A percentile compares a stretch with the other conserved stretches of the same genome.
These are phyloP conservation scores for Raphicerus campestris DNA, from an alignment of 2,113 vertebrate species.

Conservation along the genomic window DNA sequence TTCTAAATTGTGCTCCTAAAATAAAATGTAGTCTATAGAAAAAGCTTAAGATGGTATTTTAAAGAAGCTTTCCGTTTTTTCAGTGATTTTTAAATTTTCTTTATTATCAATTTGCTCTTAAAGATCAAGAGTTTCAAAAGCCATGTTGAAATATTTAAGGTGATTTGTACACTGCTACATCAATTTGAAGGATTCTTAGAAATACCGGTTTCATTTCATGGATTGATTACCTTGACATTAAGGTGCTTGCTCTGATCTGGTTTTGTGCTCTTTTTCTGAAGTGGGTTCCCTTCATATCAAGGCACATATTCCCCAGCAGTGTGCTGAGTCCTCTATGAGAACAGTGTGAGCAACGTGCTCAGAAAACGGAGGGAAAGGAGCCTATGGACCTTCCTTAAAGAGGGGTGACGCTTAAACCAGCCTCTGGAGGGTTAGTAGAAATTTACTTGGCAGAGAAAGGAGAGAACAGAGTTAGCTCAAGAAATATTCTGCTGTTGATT, in stretches of 20 bases:
- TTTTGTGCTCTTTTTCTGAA: not conserved
- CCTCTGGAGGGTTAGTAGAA: not conserved
- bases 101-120: not conserved
- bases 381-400: not conserved
- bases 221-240: not conserved
- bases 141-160: not conserved
- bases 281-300: not conserved
- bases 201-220: not conserved
- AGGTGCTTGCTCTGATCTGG: not conserved
- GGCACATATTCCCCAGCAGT: not conserved
- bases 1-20: conserved; percentile 4
- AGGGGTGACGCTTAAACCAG: not conserved
- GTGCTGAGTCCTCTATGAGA: not conserved
- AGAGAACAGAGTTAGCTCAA: not conserved
- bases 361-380: not conserved
- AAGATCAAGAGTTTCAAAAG: conserved; percentile 23
- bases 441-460: not conserved
- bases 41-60: conserved; percentile 28
- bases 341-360: not conserved
- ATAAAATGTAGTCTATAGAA: conserved; percentile 11
- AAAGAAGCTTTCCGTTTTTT: not conserved
- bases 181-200: conserved; percentile 3
- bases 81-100: not conserved
- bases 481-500: not conserved
- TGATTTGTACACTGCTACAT: not conserved